Percentiles rank a stretch among this genome's conserved stretches.
Conservation (phyloP, 2,113 vertebrate species). For the Pipra filicauda region DNA sequence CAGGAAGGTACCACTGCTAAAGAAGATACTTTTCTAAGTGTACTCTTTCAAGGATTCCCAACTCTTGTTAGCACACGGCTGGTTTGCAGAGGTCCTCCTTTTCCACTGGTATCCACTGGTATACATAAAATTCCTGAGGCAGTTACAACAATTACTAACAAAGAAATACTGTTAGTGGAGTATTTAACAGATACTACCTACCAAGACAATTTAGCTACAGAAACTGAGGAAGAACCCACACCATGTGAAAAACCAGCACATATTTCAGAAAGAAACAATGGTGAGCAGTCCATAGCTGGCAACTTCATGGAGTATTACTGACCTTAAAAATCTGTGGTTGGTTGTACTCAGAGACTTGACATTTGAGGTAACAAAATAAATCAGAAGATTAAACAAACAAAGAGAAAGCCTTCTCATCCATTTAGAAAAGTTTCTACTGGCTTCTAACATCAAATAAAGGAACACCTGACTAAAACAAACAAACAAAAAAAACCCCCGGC, state of each 20-base stretch:
- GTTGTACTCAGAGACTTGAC: not conserved
- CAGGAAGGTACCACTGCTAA: not conserved
- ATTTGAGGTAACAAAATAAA: slow-evolving; percentile 15
- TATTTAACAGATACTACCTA: not conserved
- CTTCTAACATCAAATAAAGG: not conserved
- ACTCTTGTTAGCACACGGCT: not conserved
- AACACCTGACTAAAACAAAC: not conserved
- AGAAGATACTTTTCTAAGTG: not conserved
- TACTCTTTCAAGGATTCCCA: not conserved
- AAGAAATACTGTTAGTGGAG: not conserved
- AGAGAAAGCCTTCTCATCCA: not conserved
- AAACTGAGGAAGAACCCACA: not conserved
- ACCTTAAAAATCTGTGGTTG: not conserved
- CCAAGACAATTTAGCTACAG: not conserved
- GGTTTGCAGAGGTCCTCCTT: not conserved
- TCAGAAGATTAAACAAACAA: not conserved
- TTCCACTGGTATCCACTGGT: not conserved
- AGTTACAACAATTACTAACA: not conserved
- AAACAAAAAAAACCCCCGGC: not conserved
- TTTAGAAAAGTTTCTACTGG: not conserved
- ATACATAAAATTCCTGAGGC: not conserved
- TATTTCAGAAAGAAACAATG: not conserved
- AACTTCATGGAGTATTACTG: not conserved
- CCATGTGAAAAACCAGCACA: not conserved
- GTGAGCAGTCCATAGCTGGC: not conserved